These are phyloP conservation scores for Watsonalla cultraria DNA, from an alignment of 2,888 invertebrate species.

Conservation along the genomic window DNA sequence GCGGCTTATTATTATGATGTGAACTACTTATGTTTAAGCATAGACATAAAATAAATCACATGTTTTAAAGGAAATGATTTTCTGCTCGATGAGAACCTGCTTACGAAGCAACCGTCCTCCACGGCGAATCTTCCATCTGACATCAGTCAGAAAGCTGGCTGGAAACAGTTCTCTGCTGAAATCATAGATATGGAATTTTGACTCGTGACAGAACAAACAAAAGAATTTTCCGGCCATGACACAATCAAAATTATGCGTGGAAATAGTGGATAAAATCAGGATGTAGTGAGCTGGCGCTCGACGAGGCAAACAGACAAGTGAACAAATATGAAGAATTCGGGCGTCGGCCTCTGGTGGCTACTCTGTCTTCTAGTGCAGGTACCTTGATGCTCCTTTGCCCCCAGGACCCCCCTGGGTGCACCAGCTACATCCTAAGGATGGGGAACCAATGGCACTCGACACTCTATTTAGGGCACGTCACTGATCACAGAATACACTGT, in stretches of 20 bases:
- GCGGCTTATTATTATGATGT: too few relatives aligned
- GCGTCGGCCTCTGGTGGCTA: conserved; percentile 47
- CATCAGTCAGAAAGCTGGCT: conserved; percentile 23
- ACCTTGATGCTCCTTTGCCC: not conserved
- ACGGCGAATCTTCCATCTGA: conserved; percentile 5
- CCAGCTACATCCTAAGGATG: too few relatives aligned
- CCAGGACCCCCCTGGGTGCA: not conserved
- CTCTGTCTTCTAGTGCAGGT: conserved; percentile 59
- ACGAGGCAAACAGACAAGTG: conserved; percentile 9
- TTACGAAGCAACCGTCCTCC: not conserved
- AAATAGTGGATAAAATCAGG: conserved; percentile 30
- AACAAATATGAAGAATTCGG: conserved; percentile 47
- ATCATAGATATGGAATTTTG: conserved; percentile 3
- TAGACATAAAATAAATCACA: too few relatives aligned
- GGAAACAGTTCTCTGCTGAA: conserved; percentile 24
- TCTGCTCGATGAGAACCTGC: not conserved
- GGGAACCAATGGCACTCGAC: too few relatives aligned
- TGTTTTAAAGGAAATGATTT: too few relatives aligned
- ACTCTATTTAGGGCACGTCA: too few relatives aligned
- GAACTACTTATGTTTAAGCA: too few relatives aligned
- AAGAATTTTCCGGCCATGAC: conserved; percentile 50
- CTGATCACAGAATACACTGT: too few relatives aligned
- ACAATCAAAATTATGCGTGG: conserved; percentile 42
- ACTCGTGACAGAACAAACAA: conserved; percentile 40
- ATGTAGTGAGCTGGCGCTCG: conserved; percentile 34